Evolutionary conservation across 2,113 vertebrate species (phyloP).

Genomic region (Vombatus ursinus): DNA sequence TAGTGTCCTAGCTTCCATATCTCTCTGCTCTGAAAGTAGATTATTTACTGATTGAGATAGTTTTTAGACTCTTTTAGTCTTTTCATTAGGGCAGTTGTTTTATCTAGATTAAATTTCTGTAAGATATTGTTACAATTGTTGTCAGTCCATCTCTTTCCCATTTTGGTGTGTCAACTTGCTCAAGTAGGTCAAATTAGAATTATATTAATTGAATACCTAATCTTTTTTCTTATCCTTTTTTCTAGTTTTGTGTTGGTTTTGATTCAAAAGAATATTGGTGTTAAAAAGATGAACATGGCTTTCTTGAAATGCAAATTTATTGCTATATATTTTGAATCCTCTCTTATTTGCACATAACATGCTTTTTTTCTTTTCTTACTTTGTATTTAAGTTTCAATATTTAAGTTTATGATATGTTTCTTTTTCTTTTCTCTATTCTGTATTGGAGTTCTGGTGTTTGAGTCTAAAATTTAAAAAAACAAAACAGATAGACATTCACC

Average conservation of each 20-base stretch:
- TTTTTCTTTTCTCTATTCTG: too few species aligned
- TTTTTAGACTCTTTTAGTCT: neutral
- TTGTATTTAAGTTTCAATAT: too few species aligned
- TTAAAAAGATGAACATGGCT: neutral
- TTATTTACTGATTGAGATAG: neutral
- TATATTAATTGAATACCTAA: neutral
- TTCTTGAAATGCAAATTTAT: too few species aligned
- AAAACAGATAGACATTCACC: neutral
- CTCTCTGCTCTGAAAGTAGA: neutral
- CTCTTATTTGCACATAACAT: too few species aligned
- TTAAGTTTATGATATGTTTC: too few species aligned
- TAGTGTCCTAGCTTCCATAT: neutral
- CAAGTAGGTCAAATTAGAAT: neutral
- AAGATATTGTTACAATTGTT: neutral
- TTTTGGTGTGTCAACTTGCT: neutral
- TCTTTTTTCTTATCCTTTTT: neutral
- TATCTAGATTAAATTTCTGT: neutral
- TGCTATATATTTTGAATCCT: too few species aligned
- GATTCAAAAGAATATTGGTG: neutral
- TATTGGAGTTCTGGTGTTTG: too few species aligned
- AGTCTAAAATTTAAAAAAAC: too few species aligned
- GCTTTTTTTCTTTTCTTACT: too few species aligned
- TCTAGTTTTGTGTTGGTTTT: neutral
- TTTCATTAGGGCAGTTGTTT: neutral
- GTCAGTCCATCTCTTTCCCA: neutral